Evolutionary conservation across 2,797 vertebrate species (phyloP).

Genomic region (Crocodylus rhombifer): DNA sequence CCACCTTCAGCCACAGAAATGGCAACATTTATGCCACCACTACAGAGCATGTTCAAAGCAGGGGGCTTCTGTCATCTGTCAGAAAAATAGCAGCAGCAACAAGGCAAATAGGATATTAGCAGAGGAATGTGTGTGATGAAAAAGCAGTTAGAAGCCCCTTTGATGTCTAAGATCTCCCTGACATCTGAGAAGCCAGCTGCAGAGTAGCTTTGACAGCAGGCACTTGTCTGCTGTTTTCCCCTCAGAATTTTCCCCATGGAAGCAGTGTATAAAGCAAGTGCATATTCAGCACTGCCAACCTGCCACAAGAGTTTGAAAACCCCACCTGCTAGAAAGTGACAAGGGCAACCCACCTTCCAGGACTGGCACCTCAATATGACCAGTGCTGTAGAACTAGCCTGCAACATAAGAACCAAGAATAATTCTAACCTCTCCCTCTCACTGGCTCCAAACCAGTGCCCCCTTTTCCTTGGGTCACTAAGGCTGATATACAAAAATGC

Average conservation of each 20-base stretch:
- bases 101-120: slow-evolving; percentile 26
- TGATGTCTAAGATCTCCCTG: slow-evolving; percentile 51
- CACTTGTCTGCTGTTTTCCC: slow-evolving; percentile 10
- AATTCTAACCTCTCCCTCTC: not conserved
- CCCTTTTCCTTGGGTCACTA: not conserved
- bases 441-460: accelerated
- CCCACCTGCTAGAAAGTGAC: accelerated
- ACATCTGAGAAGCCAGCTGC: slow-evolving; percentile 45
- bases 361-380: not conserved
- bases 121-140: not conserved
- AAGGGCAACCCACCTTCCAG: not conserved
- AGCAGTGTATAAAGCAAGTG: not conserved
- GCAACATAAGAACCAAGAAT: not conserved
- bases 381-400: not conserved
- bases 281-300: not conserved
- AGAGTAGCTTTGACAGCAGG: not conserved
- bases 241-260: not conserved
- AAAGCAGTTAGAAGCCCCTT: slow-evolving; percentile 25
- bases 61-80: not conserved
- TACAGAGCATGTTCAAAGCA: not conserved
- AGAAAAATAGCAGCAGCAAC: slow-evolving; percentile 23
- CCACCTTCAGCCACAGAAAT: not conserved
- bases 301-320: not conserved
- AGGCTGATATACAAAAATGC: not conserved
- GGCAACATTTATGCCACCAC: not conserved